A percentile compares a stretch with the other conserved stretches of the same genome.
Evolutionary conservation across 2,797 vertebrate genomes (phyloP).

Genomic region (Tapera naevia): DNA sequence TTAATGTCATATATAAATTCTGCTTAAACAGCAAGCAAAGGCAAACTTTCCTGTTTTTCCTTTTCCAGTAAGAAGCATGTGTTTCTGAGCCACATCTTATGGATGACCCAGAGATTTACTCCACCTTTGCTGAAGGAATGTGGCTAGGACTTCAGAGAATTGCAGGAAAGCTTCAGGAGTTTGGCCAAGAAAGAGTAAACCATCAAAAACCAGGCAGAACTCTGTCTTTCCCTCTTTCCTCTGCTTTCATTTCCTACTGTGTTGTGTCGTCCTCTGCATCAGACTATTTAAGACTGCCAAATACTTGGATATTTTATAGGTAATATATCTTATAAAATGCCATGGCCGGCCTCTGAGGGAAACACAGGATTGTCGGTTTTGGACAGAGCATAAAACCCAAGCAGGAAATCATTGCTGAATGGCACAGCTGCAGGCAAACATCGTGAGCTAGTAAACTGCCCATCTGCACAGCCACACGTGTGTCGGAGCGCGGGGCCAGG

Average conservation of each 20-base stretch:
- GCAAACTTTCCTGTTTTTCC: background rate
- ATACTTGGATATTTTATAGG: constrained; percentile 68
- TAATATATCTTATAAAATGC: constrained; percentile 73
- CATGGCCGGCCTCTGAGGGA: constrained; percentile 63
- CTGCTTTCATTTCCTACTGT: constrained; percentile 51
- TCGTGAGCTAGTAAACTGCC: constrained; percentile 66
- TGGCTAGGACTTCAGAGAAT: constrained; percentile 48
- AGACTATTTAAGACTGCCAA: constrained; percentile 61
- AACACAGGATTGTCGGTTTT: constrained; percentile 70
- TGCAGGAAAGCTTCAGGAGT: constrained; percentile 22
- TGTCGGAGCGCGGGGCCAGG: constrained; percentile 6
- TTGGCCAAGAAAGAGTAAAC: constrained; percentile 51
- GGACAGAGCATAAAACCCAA: constrained; percentile 68
- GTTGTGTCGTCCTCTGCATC: constrained; percentile 64
- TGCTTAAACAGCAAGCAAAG: constrained; percentile 29
- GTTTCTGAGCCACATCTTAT: constrained; percentile 43
- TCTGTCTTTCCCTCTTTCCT: constrained; percentile 33
- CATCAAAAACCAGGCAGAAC: constrained; percentile 24
- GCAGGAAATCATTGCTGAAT: constrained; percentile 71
- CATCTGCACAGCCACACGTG: constrained; percentile 63
- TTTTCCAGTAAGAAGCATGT: constrained; percentile 45
- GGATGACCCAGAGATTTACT: constrained; percentile 15
- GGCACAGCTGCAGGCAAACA: constrained; percentile 71
- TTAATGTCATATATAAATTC: background rate
- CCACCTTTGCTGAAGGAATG: constrained; percentile 36